phyloP scores from a whole-genome alignment of 2,888 invertebrate genomes.

The Cheilosia grossa region DNA sequence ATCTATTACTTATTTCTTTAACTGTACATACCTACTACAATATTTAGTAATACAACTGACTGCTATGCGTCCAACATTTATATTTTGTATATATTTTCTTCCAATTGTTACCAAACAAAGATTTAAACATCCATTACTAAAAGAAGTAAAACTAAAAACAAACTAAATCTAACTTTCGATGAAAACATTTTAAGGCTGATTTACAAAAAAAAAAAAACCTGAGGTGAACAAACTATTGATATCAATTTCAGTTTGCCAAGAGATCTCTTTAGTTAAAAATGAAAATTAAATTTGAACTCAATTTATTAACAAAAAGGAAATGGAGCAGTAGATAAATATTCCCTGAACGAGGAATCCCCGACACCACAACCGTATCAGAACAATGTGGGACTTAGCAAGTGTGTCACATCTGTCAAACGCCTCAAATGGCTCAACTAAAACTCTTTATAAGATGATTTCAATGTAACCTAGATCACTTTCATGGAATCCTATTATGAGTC shows the following conservation, averaged over 20 bases:
- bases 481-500: no score
- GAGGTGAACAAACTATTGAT: conserved; percentile 26
- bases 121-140: conserved; percentile 29
- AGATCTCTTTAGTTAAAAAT: conserved; percentile 40
- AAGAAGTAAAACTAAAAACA: neutral
- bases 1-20: conserved; percentile 1
- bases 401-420: no score
- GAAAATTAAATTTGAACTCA: neutral
- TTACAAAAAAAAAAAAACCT: conserved; percentile 51
- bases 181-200: conserved; percentile 71
- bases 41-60: conserved; percentile 16
- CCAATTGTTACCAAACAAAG: conserved; percentile 9
- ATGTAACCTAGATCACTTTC: neutral
- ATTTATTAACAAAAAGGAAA: neutral
- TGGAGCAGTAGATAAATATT: no score
- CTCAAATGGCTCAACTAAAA: no score
- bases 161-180: conserved; percentile 58
- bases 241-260: conserved; percentile 57
- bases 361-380: no score
- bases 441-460: neutral
- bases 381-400: no score
- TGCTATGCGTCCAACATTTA: conserved; percentile 47
- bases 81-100: conserved; percentile 8
- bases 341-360: no score
- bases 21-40: neutral